These are phyloP conservation scores for Spisula solida DNA, from an alignment of 2,888 invertebrate species.

Conservation along the genomic window DNA sequence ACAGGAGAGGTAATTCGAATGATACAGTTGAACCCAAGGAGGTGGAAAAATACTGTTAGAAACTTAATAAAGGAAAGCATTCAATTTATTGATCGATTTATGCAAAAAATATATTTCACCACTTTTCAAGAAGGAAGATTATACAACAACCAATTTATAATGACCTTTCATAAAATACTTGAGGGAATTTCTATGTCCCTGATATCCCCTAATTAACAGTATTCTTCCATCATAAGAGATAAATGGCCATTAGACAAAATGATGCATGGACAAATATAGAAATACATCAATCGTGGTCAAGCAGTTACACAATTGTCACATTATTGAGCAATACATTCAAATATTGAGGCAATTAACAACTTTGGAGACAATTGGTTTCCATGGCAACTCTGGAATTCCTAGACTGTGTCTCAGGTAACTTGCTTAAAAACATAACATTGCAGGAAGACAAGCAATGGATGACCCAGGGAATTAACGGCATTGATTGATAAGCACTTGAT, in stretches of 20 bases:
- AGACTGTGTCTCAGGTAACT: background rate
- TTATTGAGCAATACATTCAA: background rate
- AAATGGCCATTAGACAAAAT: background rate
- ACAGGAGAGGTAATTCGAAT: no score
- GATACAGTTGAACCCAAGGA: no score
- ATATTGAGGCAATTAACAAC: background rate
- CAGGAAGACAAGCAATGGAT: background rate
- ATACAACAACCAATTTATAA: no score
- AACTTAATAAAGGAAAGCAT: no score
- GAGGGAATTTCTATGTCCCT: no score
- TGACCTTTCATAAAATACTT: no score
- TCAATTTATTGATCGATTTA: no score
- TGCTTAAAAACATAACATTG: background rate
- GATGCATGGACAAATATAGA: background rate
- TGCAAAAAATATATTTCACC: no score
- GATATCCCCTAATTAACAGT: background rate
- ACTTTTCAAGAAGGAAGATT: no score
- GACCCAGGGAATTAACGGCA: background rate
- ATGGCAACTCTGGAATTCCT: background rate
- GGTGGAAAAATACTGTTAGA: no score
- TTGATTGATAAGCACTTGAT: conserved; percentile 4
- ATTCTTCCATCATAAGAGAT: background rate
- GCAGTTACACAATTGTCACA: background rate
- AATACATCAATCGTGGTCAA: background rate
- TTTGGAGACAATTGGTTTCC: background rate